Base-by-base conservation (phyloP, 2,797 vertebrate species). In the Lepidocolaptes lacrymiger region DNA sequence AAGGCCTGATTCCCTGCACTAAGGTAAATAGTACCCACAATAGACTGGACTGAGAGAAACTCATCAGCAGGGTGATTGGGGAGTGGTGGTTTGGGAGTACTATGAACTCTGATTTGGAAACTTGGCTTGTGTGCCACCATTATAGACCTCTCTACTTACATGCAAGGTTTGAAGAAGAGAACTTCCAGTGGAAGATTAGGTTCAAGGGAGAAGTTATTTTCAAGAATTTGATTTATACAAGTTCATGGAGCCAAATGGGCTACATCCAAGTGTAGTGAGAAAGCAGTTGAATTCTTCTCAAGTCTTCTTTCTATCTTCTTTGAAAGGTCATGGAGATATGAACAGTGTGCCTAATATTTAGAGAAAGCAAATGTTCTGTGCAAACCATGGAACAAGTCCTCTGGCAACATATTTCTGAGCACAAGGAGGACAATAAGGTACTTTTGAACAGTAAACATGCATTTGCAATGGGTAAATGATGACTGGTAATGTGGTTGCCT, bases 261-360 rank as follows among this genome's bases (percentile, higher is more conserved):
- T 85, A 28, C 12, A 34, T 49, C 19, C 2, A 3, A 54, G 23
- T 9, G 5, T 61, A 28, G 18, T n/a, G 44, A 81, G 15, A 59
- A 3, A 64, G 9, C 14, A 77, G 16, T 9, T 2, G 9, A 8
- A 28, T 55, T 27, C 12, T 56, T 61, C 64, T 6, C 16, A 67
- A n/a, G 14, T 30, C 16, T 68, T 4, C 6, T 72, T 80, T 80
- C 27, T 61, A 5, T 61, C 28, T 51, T 41, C 8, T 56, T 75
- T 74, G 21, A 68, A 52, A 81, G 7, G 16, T 61, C 39, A 41
- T 21, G 7, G 32, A 89, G 26, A 20, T 32, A 21, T 4, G 4
- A 7, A 36, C 1, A 2, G 9, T 32, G 10, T 1, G 18, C 14
- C 7, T 46, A 14, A 39, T n/a, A 2, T 46, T 36, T 21, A 17